Evolutionary conservation across 2,888 invertebrate genomes (phyloP).

Genomic region (Actias luna): DNA sequence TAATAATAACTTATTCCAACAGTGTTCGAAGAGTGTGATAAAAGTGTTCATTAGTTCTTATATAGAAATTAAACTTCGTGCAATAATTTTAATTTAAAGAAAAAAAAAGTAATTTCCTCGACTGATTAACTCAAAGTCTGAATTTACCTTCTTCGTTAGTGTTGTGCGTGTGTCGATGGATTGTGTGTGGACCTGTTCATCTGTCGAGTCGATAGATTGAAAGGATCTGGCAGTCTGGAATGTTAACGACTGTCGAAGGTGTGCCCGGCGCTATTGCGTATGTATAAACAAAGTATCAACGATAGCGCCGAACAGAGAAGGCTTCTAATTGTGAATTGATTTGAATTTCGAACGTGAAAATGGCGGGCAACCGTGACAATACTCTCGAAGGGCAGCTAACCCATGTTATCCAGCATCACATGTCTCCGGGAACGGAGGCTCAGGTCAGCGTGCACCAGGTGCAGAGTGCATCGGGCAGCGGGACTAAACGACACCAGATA

Average conservation of each 20-base stretch:
- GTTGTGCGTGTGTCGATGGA: constrained; percentile 30
- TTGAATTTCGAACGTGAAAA: constrained; percentile 40
- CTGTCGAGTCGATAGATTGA: neutral
- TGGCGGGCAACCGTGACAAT: constrained; percentile 66
- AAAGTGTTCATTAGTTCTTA: constrained; percentile 72
- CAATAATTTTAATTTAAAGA: constrained; percentile 43
- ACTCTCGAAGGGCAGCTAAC: constrained; percentile 64
- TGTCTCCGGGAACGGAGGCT: constrained; percentile 67
- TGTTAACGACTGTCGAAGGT: constrained; percentile 2
- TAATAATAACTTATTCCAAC: constrained; percentile 26
- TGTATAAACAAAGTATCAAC: constrained; percentile 24
- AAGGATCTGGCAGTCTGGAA: neutral
- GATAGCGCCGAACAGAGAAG: constrained; percentile 33
- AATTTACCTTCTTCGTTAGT: constrained; percentile 38
- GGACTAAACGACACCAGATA: constrained; percentile 73
- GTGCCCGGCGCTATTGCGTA: constrained; percentile 15
- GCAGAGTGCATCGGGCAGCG: constrained; percentile 63
- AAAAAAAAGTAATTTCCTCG: constrained; percentile 33
- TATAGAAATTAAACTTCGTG: constrained; percentile 43
- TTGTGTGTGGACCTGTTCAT: neutral
- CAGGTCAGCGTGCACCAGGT: constrained; percentile 77
- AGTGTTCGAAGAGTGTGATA: constrained; percentile 68
- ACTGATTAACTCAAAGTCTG: constrained; percentile 64
- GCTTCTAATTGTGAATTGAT: constrained; percentile 35
- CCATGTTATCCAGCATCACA: constrained; percentile 72